Evolutionary conservation across 2,888 invertebrate species (phyloP).

Genomic region (Tetragonisca angustula): DNA sequence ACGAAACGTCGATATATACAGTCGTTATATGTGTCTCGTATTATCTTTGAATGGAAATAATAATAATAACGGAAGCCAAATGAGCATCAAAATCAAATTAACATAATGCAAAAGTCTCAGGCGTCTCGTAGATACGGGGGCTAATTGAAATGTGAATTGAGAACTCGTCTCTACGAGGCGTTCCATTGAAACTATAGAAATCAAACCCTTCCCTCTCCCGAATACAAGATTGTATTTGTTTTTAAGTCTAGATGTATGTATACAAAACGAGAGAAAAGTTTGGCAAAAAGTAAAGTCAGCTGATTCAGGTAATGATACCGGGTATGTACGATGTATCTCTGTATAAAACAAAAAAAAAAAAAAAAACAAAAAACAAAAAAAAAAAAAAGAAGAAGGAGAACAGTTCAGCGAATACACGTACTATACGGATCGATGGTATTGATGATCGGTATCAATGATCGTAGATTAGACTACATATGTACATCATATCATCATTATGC

Average conservation of each 20-base stretch:
- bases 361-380: not conserved
- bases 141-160: constrained; percentile 25
- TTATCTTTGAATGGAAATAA: constrained; percentile 64
- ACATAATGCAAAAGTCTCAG: constrained; percentile 64
- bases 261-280: constrained; percentile 39
- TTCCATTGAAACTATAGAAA: constrained; percentile 61
- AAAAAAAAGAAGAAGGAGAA: not conserved
- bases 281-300: constrained; percentile 54
- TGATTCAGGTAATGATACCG: constrained; percentile 38
- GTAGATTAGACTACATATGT: constrained; percentile 69
- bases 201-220: constrained; percentile 54
- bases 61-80: constrained; percentile 73
- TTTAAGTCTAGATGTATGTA: constrained; percentile 72
- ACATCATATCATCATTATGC: constrained; percentile 74
- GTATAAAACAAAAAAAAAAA: not conserved
- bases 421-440: constrained; percentile 36
- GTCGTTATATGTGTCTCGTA: constrained; percentile 60
- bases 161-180: constrained; percentile 44
- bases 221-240: constrained; percentile 71
- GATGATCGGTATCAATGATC: constrained; percentile 48
- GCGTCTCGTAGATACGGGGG: constrained; percentile 44
- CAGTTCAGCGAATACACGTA: constrained; percentile 22
- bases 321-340: constrained; percentile 32
- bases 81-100: constrained; percentile 74
- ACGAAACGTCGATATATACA: constrained; percentile 58